Evolutionary conservation across 2,797 vertebrate species (phyloP).

Genomic region (Brachyalestes nurse): DNA sequence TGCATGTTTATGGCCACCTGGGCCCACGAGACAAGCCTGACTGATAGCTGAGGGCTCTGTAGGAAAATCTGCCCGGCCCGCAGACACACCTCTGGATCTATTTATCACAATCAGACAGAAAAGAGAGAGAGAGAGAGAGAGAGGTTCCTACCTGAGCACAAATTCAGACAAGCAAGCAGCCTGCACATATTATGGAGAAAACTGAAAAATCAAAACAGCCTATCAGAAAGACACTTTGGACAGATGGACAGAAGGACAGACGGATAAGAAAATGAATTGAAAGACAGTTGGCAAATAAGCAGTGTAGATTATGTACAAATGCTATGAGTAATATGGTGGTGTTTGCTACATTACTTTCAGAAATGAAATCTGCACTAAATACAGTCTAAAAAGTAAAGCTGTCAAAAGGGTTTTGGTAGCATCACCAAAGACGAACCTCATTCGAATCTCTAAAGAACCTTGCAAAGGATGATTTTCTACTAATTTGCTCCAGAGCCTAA

Average conservation of each 20-base stretch:
- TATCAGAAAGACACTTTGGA: constrained; percentile 29
- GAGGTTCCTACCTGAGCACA: neutral
- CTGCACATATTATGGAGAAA: constrained; percentile 19
- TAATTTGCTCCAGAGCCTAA: too few relatives aligned
- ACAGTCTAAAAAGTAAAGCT: neutral
- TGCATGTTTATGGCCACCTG: constrained; percentile 73
- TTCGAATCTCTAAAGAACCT: too few relatives aligned
- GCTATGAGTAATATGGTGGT: neutral
- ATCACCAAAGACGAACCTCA: too few relatives aligned
- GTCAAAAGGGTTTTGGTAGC: too few relatives aligned
- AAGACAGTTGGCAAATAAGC: constrained; percentile 1
- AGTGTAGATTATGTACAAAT: constrained; percentile 20
- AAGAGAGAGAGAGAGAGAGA: neutral
- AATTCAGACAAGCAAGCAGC: constrained; percentile 17
- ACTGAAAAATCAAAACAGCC: constrained; percentile 26
- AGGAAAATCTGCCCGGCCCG: constrained; percentile 68
- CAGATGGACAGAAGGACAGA: constrained; percentile 39
- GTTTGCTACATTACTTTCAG: neutral
- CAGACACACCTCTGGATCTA: constrained; percentile 69
- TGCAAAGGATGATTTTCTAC: too few relatives aligned
- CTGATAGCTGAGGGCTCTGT: constrained; percentile 66
- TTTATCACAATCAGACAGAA: constrained; percentile 71
- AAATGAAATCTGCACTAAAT: constrained; percentile 1
- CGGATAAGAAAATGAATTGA: neutral
- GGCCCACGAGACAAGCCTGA: constrained; percentile 61